These are phyloP conservation scores for Phoronis australis DNA, from an alignment of 2,888 invertebrate genomes.

Conservation along the genomic window DNA sequence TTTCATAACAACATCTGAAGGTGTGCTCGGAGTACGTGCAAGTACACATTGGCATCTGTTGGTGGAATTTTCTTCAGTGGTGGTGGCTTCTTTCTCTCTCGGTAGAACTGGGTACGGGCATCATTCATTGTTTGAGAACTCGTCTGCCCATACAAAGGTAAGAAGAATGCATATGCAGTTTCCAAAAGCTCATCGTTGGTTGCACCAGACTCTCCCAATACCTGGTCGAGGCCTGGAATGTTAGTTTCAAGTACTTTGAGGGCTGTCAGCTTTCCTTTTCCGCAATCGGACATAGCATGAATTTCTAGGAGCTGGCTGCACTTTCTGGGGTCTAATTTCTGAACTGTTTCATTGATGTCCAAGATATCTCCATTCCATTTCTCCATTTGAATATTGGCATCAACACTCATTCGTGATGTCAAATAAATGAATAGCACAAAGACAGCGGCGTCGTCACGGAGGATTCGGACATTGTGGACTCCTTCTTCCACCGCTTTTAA, in stretches of 20 bases:
- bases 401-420: too few species aligned
- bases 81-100: background rate
- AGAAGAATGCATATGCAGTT: background rate
- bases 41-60: background rate
- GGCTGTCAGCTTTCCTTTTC: background rate
- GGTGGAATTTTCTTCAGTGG: background rate
- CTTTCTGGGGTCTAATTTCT: background rate
- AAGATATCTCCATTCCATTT: background rate
- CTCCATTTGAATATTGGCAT: background rate
- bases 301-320: background rate
- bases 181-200: background rate
- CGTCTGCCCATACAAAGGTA: background rate
- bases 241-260: background rate
- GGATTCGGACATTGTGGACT: background rate
- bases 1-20: background rate
- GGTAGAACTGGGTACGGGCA: background rate
- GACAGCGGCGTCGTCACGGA: background rate
- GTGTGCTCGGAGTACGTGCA: background rate
- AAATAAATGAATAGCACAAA: background rate
- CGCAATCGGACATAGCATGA: background rate
- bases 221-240: background rate
- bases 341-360: background rate
- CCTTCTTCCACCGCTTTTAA: background rate
- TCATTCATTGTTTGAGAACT: background rate
- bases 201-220: background rate